Base-by-base conservation (phyloP, 2,797 vertebrate genomes). In the Hydrophis major region DNA sequence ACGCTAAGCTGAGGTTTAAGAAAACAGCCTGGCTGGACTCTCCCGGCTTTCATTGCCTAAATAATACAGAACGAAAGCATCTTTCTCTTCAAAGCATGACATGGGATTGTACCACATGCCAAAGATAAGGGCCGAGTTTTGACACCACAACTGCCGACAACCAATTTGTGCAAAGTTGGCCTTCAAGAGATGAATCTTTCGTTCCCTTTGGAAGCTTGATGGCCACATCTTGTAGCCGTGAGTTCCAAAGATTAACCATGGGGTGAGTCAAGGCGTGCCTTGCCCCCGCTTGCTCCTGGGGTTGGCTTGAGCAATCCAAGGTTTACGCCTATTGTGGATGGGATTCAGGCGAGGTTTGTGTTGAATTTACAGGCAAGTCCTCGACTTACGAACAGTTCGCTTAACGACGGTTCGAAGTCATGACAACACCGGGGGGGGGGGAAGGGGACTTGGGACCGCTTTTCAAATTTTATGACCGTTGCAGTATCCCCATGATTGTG, bases 341-440 rank as follows among this genome's bases (percentile, higher is more conserved):
- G 10, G 37, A 83, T 25, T 37, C 20, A 47, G 74, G 27, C 4
- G 27, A 74, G 69, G 2, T 37, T 74, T 20, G 6, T 74, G 14
- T 37, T 2, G 6, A 2, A 18, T 37, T 37, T 37, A 74, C 32
- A 74, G 32, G 50, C 6, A 1, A 74, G 69, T 74, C 32, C 69
- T 37, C 12, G n/a, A 74, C 2, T 32, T 69, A 69, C 2, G 14
- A 53, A 69, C 2, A 3, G 14, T 4, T 3, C n/a, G 32, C 0
- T 74, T 74, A 37, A 16, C 0, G 66, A 69, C 2, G 2, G n/a
- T 69, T 32, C 14, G 2, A 18, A 32, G 6, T 69, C 32, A 74
- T 2, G 6, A 27, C 6, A 2, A 27, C 6, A 2, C 59, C 22
- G 2, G 6, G 6, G 6, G 8, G 8, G 1, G 50, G 12, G 32